phyloP scores from a whole-genome alignment of 2,113 vertebrate genomes.

The Pteropus alecto region DNA sequence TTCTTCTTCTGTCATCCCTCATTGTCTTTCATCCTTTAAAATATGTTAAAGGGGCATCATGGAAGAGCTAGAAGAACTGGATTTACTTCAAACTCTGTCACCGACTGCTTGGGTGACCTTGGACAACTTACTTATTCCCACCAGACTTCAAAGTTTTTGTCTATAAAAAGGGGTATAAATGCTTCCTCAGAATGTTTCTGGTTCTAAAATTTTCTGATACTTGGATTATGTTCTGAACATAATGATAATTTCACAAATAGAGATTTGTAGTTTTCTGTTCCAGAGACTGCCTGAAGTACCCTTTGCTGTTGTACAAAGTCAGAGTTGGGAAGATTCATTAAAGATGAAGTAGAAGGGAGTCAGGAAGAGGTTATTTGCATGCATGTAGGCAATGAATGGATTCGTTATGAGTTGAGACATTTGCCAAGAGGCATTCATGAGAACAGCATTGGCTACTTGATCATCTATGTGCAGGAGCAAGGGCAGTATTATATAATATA shows the following conservation, averaged over 20 bases:
- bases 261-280: not conserved
- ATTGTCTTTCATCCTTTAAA: slow-evolving; percentile 23
- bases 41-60: slow-evolving; percentile 7
- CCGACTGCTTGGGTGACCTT: not conserved
- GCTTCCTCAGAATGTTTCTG: not conserved
- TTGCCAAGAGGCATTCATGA: slow-evolving; percentile 3
- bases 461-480: not conserved
- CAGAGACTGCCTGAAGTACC: not conserved
- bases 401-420: slow-evolving; percentile 29
- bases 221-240: not conserved
- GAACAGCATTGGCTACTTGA: not conserved
- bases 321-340: not conserved
- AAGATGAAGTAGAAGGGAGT: not conserved
- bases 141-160: not conserved
- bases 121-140: not conserved
- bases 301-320: not conserved
- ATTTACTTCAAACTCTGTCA: not conserved
- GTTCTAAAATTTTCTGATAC: not conserved
- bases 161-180: not conserved
- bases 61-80: not conserved
- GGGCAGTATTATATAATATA: not conserved
- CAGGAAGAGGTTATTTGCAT: not conserved
- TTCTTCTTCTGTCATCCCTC: slow-evolving; percentile 42
- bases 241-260: not conserved
- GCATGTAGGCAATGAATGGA: not conserved